These are phyloP conservation scores for Fragum sueziense DNA, from an alignment of 2,888 invertebrate species.

Conservation along the genomic window DNA sequence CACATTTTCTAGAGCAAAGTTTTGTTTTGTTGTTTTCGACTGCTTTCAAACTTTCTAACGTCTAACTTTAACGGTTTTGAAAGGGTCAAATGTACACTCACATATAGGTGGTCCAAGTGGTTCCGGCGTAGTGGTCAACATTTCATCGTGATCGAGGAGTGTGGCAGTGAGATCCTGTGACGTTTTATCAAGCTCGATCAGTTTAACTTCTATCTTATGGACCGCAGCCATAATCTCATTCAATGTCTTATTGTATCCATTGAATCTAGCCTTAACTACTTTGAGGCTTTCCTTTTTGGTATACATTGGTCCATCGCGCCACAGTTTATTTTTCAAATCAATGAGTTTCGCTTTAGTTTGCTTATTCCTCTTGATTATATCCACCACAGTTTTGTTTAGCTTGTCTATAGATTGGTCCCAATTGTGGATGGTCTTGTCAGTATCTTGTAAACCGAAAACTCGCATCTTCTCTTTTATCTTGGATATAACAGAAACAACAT, in stretches of 20 bases:
- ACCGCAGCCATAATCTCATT: constrained; percentile 38
- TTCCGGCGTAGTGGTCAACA: constrained; percentile 57
- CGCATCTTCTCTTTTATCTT: constrained; percentile 57
- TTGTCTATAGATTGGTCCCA: constrained; percentile 42
- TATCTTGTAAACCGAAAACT: constrained; percentile 44
- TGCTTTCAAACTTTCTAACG: no score
- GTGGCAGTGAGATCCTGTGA: constrained; percentile 17
- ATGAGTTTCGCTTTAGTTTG: constrained; percentile 17
- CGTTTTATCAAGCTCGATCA: constrained; percentile 25
- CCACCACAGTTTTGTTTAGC: constrained; percentile 35
- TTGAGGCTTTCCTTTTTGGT: constrained; percentile 31
- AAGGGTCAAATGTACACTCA: no score
- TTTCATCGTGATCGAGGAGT: constrained; percentile 41
- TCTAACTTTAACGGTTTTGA: no score
- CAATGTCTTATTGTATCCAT: constrained; percentile 41
- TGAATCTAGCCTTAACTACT: constrained; percentile 36
- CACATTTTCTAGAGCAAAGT: no score
- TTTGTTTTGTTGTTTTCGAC: no score
- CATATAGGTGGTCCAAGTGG: constrained; percentile 56
- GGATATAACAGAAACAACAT: constrained; percentile 27
- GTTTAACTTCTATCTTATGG: constrained; percentile 32
- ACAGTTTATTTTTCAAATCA: constrained; percentile 37
- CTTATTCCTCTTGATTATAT: constrained; percentile 26
- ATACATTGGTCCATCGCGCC: constrained; percentile 38
- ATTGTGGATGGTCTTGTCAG: constrained; percentile 36